phyloP scores from a whole-genome alignment of 1,140 invertebrate genomes.

The Copidosoma floridanum region DNA sequence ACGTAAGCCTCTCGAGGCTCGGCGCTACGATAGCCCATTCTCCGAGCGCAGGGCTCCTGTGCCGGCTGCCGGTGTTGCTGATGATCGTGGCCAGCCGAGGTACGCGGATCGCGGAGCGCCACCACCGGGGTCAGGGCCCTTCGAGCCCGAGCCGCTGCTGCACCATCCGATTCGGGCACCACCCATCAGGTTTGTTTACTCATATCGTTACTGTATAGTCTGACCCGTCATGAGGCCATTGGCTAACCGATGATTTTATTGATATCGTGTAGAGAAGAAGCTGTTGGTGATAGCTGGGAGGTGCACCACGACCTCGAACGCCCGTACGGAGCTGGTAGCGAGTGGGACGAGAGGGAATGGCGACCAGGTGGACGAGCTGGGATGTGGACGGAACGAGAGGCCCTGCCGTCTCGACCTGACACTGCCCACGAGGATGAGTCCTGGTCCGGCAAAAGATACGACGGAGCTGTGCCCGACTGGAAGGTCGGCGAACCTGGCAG shows the following conservation, averaged over 20 bases:
- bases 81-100: constrained; percentile 42
- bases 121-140: constrained; percentile 45
- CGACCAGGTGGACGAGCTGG: constrained; percentile 44
- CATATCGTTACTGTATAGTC: too few relatives aligned
- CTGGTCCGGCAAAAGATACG: constrained; percentile 46
- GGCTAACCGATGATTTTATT: background rate
- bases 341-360: constrained; percentile 56
- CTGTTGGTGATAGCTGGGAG: constrained; percentile 47
- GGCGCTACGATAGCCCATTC: constrained; percentile 50
- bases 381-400: constrained; percentile 51
- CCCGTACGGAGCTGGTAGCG: constrained; percentile 39
- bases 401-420: constrained; percentile 32
- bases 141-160: background rate
- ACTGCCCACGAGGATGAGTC: constrained; percentile 53
- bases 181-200: too few relatives aligned
- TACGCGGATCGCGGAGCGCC: constrained; percentile 43
- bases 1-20: constrained; percentile 45
- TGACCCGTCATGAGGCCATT: too few relatives aligned
- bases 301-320: constrained; percentile 49
- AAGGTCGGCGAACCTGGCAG: constrained; percentile 48
- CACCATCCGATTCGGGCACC: too few relatives aligned
- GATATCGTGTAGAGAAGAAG: constrained; percentile 41
- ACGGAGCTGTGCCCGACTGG: constrained; percentile 49
- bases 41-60: constrained; percentile 34
- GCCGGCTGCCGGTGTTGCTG: too few relatives aligned